Base-by-base conservation (phyloP, 2,797 vertebrate species). In the Arrhamphus sclerolepis region DNA sequence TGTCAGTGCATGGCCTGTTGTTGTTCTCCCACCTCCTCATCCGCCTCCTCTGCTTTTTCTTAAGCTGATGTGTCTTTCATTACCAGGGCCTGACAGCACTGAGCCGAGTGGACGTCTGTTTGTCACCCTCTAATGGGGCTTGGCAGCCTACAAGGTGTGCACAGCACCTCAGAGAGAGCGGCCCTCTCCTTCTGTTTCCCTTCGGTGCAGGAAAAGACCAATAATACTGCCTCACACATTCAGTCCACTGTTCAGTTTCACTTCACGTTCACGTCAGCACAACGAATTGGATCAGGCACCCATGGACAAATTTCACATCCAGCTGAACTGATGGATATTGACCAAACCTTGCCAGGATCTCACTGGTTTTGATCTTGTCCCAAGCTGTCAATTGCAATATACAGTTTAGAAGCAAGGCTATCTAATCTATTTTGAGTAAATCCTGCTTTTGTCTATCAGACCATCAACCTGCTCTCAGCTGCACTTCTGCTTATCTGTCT, bases 121-220 rank as follows among this genome's bases (percentile, higher is more conserved):
- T 86, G 90, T 88, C 87, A 87, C 83, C 79, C 75, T 86, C 87
- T 90, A 91, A 91, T 88, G 82, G 84, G 87, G 74, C 83, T 47
- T 82, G 89, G 83, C 89, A 89, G 79, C 68, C 73, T 83, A 90
- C 87, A 88, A 87, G 87, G 86, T 86, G 85, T 74, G 77, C 83
- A 71, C 75, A 71, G 66, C 82, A 69, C 81, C 83, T 88, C 75
- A 24, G 81, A 81, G 80, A 88, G 74, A 78, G 79, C 64, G 73
- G 77, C 83, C 80, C 56, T 71, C 80, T 77, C 68, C 72, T 54
- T 51, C 79, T 49, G 69, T 77, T 78, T 78, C 56, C 34, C 62
- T 80, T 81, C 78, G 3, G 75, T 8, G 49, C 46, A 82, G 87
- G 83, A 89, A 87, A 82, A 88, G 80, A 87, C 86, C 84, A 89